phyloP scores from a whole-genome alignment of 2,888 invertebrate genomes.

The Argyra leucocephala region DNA sequence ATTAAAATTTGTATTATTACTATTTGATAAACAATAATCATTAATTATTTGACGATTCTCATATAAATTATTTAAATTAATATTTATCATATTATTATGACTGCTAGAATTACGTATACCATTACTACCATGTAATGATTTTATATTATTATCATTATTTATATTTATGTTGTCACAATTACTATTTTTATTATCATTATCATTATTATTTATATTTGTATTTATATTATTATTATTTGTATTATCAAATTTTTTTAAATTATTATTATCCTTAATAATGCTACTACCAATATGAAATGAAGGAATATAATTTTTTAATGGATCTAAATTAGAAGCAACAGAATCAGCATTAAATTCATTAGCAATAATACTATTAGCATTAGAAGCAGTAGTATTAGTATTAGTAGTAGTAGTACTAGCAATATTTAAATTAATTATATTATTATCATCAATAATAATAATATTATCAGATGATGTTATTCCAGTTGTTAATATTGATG shows the following conservation, averaged over 20 bases:
- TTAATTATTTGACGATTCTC: background rate
- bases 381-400: slow-evolving; percentile 18
- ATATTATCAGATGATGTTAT: slow-evolving; percentile 7
- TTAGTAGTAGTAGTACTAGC: slow-evolving; percentile 14
- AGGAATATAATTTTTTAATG: background rate
- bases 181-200: background rate
- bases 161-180: background rate
- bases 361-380: slow-evolving; percentile 7
- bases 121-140: background rate
- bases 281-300: slow-evolving; percentile 7
- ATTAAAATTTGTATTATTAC: slow-evolving; percentile 10
- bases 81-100: slow-evolving; percentile 2
- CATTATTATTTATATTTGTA: background rate
- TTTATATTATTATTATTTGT: slow-evolving; percentile 8
- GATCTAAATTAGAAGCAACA: background rate
- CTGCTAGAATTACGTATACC: slow-evolving; percentile 12
- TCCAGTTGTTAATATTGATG: slow-evolving; percentile 15
- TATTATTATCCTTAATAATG: slow-evolving; percentile 14
- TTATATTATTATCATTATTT: background rate
- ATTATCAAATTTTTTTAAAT: slow-evolving; percentile 12
- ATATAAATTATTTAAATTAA: background rate
- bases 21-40: slow-evolving; percentile 8
- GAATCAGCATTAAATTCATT: background rate
- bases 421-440: slow-evolving; percentile 10
- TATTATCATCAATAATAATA: background rate